Evolutionary conservation across 2,113 vertebrate genomes (phyloP).

Genomic region (Tenebrosternarchus preto): DNA sequence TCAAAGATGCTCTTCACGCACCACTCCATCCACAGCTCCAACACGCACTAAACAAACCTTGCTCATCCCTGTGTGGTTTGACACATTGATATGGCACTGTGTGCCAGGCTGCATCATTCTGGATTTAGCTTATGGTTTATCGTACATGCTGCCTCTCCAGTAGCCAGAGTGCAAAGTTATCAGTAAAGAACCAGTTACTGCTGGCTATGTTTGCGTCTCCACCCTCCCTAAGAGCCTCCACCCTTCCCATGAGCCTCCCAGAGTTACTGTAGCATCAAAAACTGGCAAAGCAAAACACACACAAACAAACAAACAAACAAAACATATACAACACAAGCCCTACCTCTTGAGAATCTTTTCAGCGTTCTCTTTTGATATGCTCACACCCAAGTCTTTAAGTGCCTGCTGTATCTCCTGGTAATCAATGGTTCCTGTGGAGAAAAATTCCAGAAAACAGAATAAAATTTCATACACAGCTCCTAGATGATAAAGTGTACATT

Average conservation of each 20-base stretch:
- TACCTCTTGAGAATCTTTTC: slow-evolving; percentile 90
- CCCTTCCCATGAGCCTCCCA: not conserved
- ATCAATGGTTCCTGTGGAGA: slow-evolving; percentile 84
- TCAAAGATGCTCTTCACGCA: not conserved
- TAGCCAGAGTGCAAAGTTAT: not conserved
- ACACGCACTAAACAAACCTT: not conserved
- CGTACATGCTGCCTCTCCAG: not conserved
- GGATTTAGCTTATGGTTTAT: slow-evolving; percentile 3
- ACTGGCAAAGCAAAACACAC: not conserved
- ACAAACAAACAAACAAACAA: not conserved
- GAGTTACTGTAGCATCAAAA: not conserved
- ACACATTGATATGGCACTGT: not conserved
- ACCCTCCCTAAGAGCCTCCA: not conserved
- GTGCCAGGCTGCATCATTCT: not conserved
- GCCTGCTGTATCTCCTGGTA: slow-evolving; percentile 87
- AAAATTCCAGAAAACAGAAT: not conserved
- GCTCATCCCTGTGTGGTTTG: not conserved
- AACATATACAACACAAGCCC: not conserved
- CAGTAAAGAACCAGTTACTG: slow-evolving; percentile 2
- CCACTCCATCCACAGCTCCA: not conserved
- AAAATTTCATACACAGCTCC: not conserved
- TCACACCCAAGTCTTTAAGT: slow-evolving; percentile 83
- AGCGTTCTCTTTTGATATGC: slow-evolving; percentile 82
- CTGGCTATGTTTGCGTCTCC: not conserved
- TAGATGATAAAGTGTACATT: too few relatives aligned